Evolutionary conservation across 2,797 vertebrate species (phyloP).

Genomic region (Steatocranus sp.): DNA sequence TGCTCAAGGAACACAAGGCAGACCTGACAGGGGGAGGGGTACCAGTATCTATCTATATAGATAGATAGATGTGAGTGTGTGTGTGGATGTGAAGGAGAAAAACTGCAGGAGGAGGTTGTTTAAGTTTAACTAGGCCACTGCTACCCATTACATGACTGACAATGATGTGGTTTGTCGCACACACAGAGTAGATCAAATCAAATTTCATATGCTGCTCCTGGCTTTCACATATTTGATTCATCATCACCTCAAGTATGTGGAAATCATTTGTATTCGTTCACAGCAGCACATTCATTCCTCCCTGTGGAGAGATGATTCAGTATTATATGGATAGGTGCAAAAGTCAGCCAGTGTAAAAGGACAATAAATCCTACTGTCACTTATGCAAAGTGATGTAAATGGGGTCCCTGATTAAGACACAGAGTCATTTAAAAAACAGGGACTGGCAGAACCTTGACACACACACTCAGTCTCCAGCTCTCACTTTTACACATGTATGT

Average conservation of each 20-base stretch:
- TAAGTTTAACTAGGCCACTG: constrained; percentile 76
- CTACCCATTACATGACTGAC: constrained; percentile 64
- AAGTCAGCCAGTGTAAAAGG: constrained; percentile 71
- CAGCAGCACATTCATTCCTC: constrained; percentile 43
- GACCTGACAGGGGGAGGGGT: constrained; percentile 67
- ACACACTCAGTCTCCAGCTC: constrained; percentile 14
- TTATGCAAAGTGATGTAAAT: constrained; percentile 83
- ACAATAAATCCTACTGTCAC: constrained; percentile 79
- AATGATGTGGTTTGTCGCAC: constrained; percentile 65
- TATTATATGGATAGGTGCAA: constrained; percentile 73
- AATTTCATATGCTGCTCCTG: constrained; percentile 67
- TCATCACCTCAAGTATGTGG: constrained; percentile 57
- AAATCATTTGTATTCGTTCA: constrained; percentile 70
- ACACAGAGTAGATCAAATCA: constrained; percentile 68
- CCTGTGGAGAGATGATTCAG: constrained; percentile 70
- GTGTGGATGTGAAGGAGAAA: constrained; percentile 3
- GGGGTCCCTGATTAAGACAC: constrained; percentile 77
- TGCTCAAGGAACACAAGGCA: constrained; percentile 76
- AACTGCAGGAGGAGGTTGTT: constrained; percentile 62
- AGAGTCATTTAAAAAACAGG: constrained; percentile 76
- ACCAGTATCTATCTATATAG: not conserved
- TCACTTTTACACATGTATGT: not conserved
- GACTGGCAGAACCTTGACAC: constrained; percentile 68
- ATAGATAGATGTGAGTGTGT: not conserved
- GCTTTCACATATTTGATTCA: constrained; percentile 72